Evolutionary conservation across 2,797 vertebrate species (phyloP), one percentile per base, ranked within the genome.

Genomic region (Apodemus agrarius): DNA sequence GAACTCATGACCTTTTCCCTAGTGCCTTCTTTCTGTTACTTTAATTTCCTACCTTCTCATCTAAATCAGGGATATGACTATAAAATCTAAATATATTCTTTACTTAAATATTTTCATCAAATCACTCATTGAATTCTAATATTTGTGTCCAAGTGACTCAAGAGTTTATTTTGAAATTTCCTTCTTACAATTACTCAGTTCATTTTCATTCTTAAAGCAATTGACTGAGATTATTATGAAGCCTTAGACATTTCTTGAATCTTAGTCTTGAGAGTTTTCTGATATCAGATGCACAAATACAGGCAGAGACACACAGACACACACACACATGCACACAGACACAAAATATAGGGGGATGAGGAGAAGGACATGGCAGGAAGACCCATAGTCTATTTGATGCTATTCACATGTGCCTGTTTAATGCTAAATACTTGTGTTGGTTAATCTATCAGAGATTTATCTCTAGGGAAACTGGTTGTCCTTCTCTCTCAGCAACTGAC

Each of bases 61-160:
- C 19, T 34, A 49, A 29, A 81, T 21, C 2, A 49, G 61, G 19
- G 59, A 59, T 91, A 10, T 46, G 13, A 24, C 2, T 37, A 72
- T 1, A 54, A 0, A 37, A 57, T 85, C 14, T 94, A 80, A 89
- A 63, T 74, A 16, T 12, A 84, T 76, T 57, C 10, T 92, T 8
- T 52, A 5, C 13, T 16, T 9, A 37, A 84, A 86, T 82, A 54
- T 67, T 95, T 24, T 37, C 0, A 2, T 95, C 40, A 67, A 63
- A n/a, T 69, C 17, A 59, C 24, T 80, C 34, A 75, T 78, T 31
- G 84, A 95, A 88, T 90, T 90, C 24, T 75, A 34, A 22, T 93
- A 78, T 85, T 87, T 92, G 7, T 91, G 21, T 94, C 31, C 9
- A 84, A 84, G 6, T 61, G 67, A 86, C 90, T 89, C 82, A 85